Conservation (phyloP, 1,140 invertebrate genomes). For the Drosophila tsacasi region DNA sequence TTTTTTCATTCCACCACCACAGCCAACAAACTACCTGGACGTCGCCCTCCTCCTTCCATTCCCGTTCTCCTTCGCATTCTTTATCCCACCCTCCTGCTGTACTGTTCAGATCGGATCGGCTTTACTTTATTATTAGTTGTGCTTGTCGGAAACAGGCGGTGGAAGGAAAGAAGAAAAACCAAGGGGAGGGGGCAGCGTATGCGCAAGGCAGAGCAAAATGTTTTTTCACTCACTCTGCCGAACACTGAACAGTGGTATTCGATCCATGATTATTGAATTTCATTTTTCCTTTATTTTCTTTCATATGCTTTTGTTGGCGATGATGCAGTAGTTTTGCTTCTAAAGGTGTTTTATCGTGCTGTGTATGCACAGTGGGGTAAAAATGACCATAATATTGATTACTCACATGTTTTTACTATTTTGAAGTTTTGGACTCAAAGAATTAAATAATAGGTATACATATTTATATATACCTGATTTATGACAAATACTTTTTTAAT, state of each 20-base stretch:
- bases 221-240: constrained; percentile 44
- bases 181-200: constrained; percentile 23
- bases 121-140: constrained; percentile 82
- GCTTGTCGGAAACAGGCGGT: constrained; percentile 61
- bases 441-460: too few species aligned
- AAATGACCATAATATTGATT: not conserved
- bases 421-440: not conserved
- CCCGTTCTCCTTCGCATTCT: constrained; percentile 2
- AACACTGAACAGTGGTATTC: constrained; percentile 28
- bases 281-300: not conserved
- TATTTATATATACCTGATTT: too few species aligned
- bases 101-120: constrained; percentile 50
- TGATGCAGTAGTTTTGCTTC: not conserved
- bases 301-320: not conserved
- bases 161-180: constrained; percentile 12
- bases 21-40: constrained; percentile 40
- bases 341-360: not conserved
- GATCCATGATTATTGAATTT: constrained; percentile 26
- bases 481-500: too few species aligned
- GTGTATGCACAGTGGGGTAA: not conserved
- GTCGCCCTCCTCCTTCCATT: constrained; percentile 9
- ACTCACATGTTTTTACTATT: not conserved
- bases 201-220: constrained; percentile 52
- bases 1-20: constrained; percentile 74
- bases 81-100: constrained; percentile 3